Evolutionary conservation across 2,888 invertebrate species (phyloP).

Genomic region (Mantis religiosa): DNA sequence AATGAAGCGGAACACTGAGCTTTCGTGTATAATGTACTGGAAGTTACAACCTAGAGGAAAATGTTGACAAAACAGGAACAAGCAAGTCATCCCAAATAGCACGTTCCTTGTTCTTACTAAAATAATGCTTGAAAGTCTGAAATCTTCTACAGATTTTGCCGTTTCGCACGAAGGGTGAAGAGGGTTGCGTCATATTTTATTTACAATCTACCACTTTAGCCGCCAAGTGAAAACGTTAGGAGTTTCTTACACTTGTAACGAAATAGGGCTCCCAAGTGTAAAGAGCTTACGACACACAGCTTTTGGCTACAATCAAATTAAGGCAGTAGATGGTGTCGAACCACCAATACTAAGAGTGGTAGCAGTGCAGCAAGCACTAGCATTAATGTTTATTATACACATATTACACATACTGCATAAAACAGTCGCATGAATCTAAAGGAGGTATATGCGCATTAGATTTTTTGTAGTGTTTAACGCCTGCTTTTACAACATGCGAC

Average conservation of each 20-base stretch:
- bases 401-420: too few species aligned
- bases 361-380: too few species aligned
- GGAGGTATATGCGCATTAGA: too few species aligned
- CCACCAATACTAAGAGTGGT: too few species aligned
- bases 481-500: too few species aligned
- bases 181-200: not conserved
- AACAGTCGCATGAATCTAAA: too few species aligned
- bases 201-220: not conserved
- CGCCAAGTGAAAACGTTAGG: not conserved
- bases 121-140: not conserved
- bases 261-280: not conserved
- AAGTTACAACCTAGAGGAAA: not conserved
- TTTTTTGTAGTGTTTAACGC: too few species aligned
- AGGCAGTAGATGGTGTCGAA: not conserved
- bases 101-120: not conserved
- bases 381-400: too few species aligned
- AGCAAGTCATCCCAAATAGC: not conserved
- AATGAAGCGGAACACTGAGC: not conserved
- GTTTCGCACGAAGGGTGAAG: not conserved
- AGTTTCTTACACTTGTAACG: not conserved
- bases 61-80: not conserved
- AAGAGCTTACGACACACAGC: not conserved
- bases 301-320: not conserved
- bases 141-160: not conserved
- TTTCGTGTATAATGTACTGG: constrained; percentile 2